Percentiles rank a stretch among this genome's conserved stretches.
phyloP scores from a whole-genome alignment of 2,113 vertebrate genomes.

The Phrynosoma platyrhinos region DNA sequence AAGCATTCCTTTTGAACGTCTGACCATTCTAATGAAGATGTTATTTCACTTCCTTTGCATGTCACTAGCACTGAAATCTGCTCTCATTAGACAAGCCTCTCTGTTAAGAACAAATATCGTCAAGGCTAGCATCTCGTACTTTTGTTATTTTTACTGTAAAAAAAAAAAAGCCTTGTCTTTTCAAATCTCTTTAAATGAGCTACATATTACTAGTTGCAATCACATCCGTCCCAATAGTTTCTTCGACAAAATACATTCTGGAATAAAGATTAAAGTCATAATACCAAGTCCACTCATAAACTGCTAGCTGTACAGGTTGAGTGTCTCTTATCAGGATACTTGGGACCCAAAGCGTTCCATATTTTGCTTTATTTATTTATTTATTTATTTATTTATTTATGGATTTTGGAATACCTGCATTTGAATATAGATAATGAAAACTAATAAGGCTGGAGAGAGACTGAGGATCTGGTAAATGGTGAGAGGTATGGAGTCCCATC shows the following conservation, averaged over 20 bases:
- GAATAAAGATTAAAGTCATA: constrained; percentile 59
- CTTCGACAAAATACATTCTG: constrained; percentile 67
- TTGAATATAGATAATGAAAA: too few species aligned
- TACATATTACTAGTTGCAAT: constrained; percentile 61
- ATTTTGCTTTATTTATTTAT: too few species aligned
- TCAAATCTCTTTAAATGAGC: constrained; percentile 67
- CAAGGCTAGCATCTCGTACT: constrained; percentile 51
- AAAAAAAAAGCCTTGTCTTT: constrained; percentile 57
- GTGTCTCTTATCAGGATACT: too few species aligned
- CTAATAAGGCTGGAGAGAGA: too few species aligned
- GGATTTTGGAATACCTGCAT: too few species aligned
- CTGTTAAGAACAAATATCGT: constrained; percentile 52
- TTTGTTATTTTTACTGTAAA: constrained; percentile 48
- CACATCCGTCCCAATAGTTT: constrained; percentile 58
- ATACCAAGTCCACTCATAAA: constrained; percentile 45
- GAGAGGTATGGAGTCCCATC: too few species aligned
- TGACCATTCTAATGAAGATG: constrained; percentile 46
- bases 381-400: too few species aligned
- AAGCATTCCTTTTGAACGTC: constrained; percentile 50
- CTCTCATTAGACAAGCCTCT: constrained; percentile 38
- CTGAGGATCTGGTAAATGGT: too few species aligned
- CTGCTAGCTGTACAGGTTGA: constrained; percentile 43
- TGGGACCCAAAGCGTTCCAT: too few species aligned
- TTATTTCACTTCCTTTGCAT: constrained; percentile 41
- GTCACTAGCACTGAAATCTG: constrained; percentile 42